phyloP scores from a whole-genome alignment of 2,113 vertebrate genomes.

The Phaethornis superciliosus region DNA sequence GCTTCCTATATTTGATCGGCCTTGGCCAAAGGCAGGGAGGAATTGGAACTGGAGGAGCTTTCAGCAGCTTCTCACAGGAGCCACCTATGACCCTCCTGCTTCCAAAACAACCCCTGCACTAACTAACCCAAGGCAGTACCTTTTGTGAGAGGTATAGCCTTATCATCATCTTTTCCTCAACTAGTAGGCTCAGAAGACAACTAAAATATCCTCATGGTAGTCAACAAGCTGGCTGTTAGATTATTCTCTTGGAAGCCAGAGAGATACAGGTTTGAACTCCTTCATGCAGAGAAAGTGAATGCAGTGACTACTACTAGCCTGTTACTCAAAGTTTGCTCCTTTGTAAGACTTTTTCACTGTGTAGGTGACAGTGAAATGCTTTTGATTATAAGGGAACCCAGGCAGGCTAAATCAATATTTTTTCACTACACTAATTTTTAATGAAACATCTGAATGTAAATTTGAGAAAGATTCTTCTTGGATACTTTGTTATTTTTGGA shows the following conservation, averaged over 20 bases:
- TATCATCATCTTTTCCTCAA: neutral
- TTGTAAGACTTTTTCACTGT: neutral
- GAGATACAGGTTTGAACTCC: neutral
- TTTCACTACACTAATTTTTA: neutral
- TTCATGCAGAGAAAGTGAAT: neutral
- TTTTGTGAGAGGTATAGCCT: neutral
- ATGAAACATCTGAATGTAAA: neutral
- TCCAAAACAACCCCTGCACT: too few species aligned
- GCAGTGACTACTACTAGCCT: neutral
- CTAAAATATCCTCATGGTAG: neutral
- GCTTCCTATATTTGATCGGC: too few species aligned
- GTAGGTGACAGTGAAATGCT: neutral
- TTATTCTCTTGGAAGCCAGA: neutral
- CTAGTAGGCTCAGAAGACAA: neutral
- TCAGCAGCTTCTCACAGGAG: too few species aligned
- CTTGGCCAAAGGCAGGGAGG: too few species aligned
- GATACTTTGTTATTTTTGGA: neutral
- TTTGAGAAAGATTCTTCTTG: neutral
- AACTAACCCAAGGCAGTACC: too few species aligned
- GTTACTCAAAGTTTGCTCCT: neutral
- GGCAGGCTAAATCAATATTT: neutral
- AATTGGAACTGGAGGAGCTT: too few species aligned
- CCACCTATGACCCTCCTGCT: too few species aligned
- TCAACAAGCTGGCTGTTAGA: neutral
- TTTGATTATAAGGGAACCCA: neutral